Base-by-base conservation (phyloP, 2,113 vertebrate genomes). In the Peromyscus maniculatus region DNA sequence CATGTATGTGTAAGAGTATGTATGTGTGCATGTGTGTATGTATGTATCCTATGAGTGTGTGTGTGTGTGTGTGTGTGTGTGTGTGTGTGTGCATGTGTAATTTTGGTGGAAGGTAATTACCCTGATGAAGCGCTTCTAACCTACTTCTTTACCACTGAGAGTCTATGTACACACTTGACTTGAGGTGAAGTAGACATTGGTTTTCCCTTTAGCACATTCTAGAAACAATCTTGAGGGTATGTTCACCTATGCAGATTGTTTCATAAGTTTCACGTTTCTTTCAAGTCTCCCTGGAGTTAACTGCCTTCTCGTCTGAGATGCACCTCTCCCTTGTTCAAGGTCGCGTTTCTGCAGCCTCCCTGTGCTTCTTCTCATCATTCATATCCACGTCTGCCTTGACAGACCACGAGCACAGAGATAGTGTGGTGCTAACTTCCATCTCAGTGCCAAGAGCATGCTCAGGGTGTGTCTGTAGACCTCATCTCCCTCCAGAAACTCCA, bases 251-350 rank as follows among this genome's bases (percentile, higher is more conserved):
- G 67, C 52, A 86, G 82, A 91, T 74, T 78, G 33, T 26, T 95
- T 96, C 86, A 24, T 78, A 95, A 26, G 6, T 36, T 87, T 94
- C 87, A 17, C 77, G 12, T 94, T 92, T 94, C 91, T 67, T 96
- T 82, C 75, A 69, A 28, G 52, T 88, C 77, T 93, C 22, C 49
- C 43, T 92, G 8, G 87, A 95, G n/a, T 74, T 94, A n/a, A 87
- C 93, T 55, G 72, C 39, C 89, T 26, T 93, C 33, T 93, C 31
- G 21, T 87, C 39, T 82, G 8, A 36, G 80, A 31, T 66, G 11
- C 31, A n/a, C 79, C 77, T 89, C 7, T 80, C 39, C 52, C 84
- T 72, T 87, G 15, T 79, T 67, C 69, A 86, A 66, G 71, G 91
- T 94, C 28, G 21, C 79, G 36, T 92, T 71, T 93, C 39, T 84